A percentile compares a stretch with the other conserved stretches of the same genome.
Evolutionary conservation across 2,113 vertebrate species (phyloP).

Genomic region (Peromyscus polionotus): DNA sequence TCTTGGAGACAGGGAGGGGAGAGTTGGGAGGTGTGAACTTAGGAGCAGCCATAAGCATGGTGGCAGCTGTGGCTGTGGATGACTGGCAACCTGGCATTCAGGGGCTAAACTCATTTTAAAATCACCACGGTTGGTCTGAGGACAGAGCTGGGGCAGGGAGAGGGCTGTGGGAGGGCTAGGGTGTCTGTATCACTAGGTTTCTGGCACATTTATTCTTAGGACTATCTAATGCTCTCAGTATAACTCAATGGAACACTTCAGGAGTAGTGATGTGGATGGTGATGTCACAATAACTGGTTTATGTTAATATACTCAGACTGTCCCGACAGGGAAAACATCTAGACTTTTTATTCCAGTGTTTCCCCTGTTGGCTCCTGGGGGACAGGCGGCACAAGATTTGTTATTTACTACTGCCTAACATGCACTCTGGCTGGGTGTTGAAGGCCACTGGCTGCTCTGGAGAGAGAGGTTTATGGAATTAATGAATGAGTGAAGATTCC

Average conservation of each 20-base stretch:
- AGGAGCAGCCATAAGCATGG: neutral
- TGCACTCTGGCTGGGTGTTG: neutral
- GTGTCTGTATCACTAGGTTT: neutral
- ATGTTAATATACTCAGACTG: neutral
- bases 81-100: neutral
- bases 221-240: neutral
- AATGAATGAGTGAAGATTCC: neutral
- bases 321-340: neutral
- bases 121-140: neutral
- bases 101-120: neutral
- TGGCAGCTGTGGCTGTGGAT: neutral
- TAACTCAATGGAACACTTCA: neutral
- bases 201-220: neutral
- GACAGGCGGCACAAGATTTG: neutral
- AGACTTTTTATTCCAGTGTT: neutral
- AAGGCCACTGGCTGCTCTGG: neutral
- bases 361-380: neutral
- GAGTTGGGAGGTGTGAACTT: neutral
- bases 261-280: neutral
- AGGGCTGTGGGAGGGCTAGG: neutral
- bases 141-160: neutral
- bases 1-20: neutral
- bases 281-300: neutral
- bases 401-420: neutral
- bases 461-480: neutral